A percentile compares a stretch with the other conserved stretches of the same genome.
These are phyloP conservation scores for Xanthorhoe spadicearia DNA, from an alignment of 2,888 invertebrate species.

Conservation along the genomic window DNA sequence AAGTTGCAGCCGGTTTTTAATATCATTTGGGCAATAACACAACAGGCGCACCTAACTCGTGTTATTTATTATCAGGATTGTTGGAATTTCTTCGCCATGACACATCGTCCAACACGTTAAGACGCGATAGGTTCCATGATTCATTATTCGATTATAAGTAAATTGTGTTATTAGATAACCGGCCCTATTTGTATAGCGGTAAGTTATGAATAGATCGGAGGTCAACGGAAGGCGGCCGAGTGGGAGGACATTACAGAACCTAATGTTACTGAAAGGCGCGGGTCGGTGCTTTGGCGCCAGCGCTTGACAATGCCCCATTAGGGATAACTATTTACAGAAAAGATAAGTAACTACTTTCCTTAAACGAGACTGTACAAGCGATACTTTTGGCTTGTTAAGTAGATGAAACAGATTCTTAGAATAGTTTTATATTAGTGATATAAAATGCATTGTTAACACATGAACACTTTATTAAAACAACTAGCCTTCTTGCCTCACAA, in stretches of 20 bases:
- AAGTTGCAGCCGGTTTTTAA: conserved; percentile 41
- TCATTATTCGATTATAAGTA: conserved; percentile 27
- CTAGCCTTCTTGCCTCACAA: too few species aligned
- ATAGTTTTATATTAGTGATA: conserved; percentile 19
- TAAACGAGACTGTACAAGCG: conserved; percentile 29
- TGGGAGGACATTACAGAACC: conserved; percentile 57
- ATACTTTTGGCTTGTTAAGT: conserved; percentile 29
- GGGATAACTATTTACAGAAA: conserved; percentile 52
- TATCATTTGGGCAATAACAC: conserved; percentile 42
- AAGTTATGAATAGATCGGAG: conserved; percentile 44
- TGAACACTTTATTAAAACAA: background rate
- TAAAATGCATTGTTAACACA: conserved; percentile 9
- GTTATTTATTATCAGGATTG: conserved; percentile 31
- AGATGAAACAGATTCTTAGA: conserved; percentile 1
- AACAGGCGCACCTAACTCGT: conserved; percentile 27
- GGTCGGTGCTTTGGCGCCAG: conserved; percentile 52
- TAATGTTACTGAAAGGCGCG: conserved; percentile 55
- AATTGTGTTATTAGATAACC: conserved; percentile 29
- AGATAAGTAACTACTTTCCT: conserved; percentile 40
- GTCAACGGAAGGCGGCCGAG: conserved; percentile 53
- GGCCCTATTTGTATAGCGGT: conserved; percentile 24
- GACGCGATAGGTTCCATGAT: conserved; percentile 21
- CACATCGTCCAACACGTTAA: conserved; percentile 29
- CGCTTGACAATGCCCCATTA: conserved; percentile 63
- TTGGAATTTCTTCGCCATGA: conserved; percentile 27